Base-by-base conservation (phyloP, 64 coral and sea anemone species). In the Montipora efflorescens region DNA sequence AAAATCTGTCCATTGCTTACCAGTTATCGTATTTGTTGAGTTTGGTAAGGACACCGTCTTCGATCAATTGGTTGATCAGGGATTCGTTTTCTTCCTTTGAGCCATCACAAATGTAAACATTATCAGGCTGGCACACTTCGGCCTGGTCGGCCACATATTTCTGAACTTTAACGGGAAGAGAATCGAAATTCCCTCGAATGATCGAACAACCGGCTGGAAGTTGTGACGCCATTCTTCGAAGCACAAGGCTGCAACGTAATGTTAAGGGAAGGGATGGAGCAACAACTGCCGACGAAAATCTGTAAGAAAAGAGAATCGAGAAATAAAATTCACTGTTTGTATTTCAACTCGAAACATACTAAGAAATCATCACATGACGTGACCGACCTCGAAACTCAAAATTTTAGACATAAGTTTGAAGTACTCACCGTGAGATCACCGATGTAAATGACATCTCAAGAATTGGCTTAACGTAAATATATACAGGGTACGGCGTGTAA, bases 61-160 rank as follows among this genome's bases (percentile, higher is more conserved):
- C 75, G 11, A 94, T 90, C 25, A 99, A 14, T 49, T 67, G 25
- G n/a, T 96, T 49, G n/a, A 99, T 52, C 0, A 99, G 74, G 8
- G 12, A 46, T 74, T 99, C 20, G 72, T 96, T 96, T 51, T 99
- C 98, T 57, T 94, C 98, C 12, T 84, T 46, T 1, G 98, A 94
- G 18, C 98, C 98, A 90, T 99, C 92, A 59, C 98, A 99, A 58
- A 99, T 94, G n/a, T 94, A 88, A 50, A 99, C 71, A 15, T 90
- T 79, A 43, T 85, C 82, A 11, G 98, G 98, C 9, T 25, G 36
- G 76, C 95, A 94, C 15, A 96, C 51, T 76, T 58, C 50, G 64
- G 79, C 94, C 64, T 99, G 94, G 50, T 96, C 90, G 2, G 51
- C 70, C 28, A 96, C 79, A 76, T 90, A 99, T 2, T 68, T 66